Evolutionary conservation across 2,888 invertebrate species (phyloP).

Genomic region (Sphaerophoria rueppellii): DNA sequence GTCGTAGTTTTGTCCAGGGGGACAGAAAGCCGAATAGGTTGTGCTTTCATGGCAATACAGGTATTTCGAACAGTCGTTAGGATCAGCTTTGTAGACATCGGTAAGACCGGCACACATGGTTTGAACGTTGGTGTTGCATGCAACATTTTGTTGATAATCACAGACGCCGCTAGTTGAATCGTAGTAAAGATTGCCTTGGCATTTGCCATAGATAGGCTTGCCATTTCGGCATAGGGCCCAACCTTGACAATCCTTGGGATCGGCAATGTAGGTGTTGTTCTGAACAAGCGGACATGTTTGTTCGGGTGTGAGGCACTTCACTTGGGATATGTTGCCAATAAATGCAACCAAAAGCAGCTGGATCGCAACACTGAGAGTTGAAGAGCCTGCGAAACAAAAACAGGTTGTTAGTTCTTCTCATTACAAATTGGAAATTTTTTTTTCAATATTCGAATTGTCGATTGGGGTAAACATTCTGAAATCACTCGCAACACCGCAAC

Average conservation of each 20-base stretch:
- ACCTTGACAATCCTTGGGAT: conserved; percentile 77
- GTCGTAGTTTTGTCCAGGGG: conserved; percentile 21
- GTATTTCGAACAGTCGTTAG: conserved; percentile 41
- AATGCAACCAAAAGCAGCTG: conserved; percentile 13
- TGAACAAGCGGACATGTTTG: conserved; percentile 75
- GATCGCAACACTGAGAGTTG: not conserved
- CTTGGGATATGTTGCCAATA: conserved; percentile 19
- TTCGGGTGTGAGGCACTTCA: not conserved
- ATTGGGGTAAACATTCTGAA: not conserved
- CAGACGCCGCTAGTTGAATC: conserved; percentile 67
- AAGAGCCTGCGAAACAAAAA: conserved; percentile 24
- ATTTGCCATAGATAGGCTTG: conserved; percentile 75
- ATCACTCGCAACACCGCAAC: not conserved
- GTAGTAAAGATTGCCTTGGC: conserved; percentile 75
- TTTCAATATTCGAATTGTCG: not conserved
- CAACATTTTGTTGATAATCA: conserved; percentile 17
- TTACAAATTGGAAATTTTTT: too few relatives aligned
- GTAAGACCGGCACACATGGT: conserved; percentile 39
- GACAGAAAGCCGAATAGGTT: conserved; percentile 10
- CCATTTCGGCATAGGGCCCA: conserved; percentile 78
- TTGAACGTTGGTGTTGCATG: conserved; percentile 25
- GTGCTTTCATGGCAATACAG: conserved; percentile 41
- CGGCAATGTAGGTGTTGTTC: conserved; percentile 77
- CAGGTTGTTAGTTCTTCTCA: too few relatives aligned
- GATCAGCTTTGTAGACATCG: conserved; percentile 42